phyloP scores from a whole-genome alignment of 1,140 invertebrate genomes.

The Dendroctonus valens region DNA sequence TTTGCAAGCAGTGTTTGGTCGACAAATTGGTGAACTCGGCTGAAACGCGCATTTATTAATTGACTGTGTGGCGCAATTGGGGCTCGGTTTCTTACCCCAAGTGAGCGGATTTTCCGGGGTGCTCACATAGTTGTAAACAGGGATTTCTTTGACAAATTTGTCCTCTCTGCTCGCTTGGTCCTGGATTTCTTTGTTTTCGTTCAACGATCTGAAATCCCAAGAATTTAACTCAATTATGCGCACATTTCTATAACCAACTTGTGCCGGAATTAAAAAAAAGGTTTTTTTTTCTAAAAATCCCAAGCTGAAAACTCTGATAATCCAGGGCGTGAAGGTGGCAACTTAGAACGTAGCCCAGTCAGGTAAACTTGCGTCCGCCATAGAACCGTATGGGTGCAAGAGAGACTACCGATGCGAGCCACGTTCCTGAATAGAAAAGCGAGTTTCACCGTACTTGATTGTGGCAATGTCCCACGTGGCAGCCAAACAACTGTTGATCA shows the following conservation, averaged over 20 bases:
- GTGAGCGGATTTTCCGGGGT: slow-evolving; percentile 35
- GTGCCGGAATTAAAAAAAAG: too few relatives aligned
- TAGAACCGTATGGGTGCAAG: too few relatives aligned
- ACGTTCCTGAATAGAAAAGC: too few relatives aligned
- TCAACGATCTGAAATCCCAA: slow-evolving; percentile 22
- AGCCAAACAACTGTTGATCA: slow-evolving; percentile 67
- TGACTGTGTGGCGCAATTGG: background rate
- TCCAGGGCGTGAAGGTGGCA: too few relatives aligned
- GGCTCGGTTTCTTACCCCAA: slow-evolving; percentile 38
- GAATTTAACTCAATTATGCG: too few relatives aligned
- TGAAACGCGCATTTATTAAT: slow-evolving; percentile 24
- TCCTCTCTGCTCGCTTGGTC: slow-evolving; percentile 24
- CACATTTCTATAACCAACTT: too few relatives aligned
- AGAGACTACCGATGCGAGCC: too few relatives aligned
- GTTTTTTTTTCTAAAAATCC: too few relatives aligned
- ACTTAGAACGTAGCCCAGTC: too few relatives aligned
- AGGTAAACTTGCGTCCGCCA: too few relatives aligned
- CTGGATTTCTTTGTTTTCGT: slow-evolving; percentile 34
- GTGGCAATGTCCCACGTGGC: slow-evolving; percentile 63
- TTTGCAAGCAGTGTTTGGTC: slow-evolving; percentile 32
- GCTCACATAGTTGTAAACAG: slow-evolving; percentile 41
- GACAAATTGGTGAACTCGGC: slow-evolving; percentile 28
- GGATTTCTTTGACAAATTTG: slow-evolving; percentile 33
- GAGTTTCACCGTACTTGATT: slow-evolving; percentile 44
- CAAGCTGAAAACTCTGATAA: too few relatives aligned